Base-by-base conservation (phyloP, 2,113 vertebrate species). In the Felis chaus region DNA sequence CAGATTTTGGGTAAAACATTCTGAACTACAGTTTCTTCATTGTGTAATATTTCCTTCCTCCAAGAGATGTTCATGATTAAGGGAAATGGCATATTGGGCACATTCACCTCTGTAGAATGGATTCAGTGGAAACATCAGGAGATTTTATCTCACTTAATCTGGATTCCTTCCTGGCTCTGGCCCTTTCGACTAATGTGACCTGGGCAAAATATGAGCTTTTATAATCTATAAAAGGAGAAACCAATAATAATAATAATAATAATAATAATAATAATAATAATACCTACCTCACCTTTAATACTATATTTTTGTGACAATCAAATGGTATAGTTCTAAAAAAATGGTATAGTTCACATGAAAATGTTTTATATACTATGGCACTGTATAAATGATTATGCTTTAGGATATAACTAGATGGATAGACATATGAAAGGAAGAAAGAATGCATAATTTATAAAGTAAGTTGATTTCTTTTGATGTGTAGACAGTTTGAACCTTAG, bases 391-490 rank as follows among this genome's bases (percentile, higher is more conserved):
- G 81, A 78, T 94, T 73, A 80, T 93, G 55, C 88, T 31, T 66
- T 85, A 90, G 25, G 66, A 53, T 86, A 45, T 69, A 94, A 69
- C 61, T 93, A 81, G 13, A 84, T 50, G 27, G 39, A 12, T 14
- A 71, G 66, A 92, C 78, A 71, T 90, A n/a, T 57, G n/a, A 96
- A 91, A 87, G 76, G 61, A 68, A 96, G 33, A 83, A 36, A 89
- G 21, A 86, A 87, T 79, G 45, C 45, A 87, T 82, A 95, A 65
- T 93, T 95, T 90, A 83, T 82, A 85, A 94, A 78, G 78, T 89
- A 94, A 81, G 12, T 82, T 90, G 41, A 96, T 87, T 96, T 48
- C n/a, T 92, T 91, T 91, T 89, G 76, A 78, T 73, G 53, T 73
- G 31, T 80, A 65, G 74, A 90, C n/a, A 94, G 36, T 94, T 61